A percentile compares a stretch with the other conserved stretches of the same genome.
Conservation (phyloP, 2,888 invertebrate species). For the Harmothoe impar region DNA sequence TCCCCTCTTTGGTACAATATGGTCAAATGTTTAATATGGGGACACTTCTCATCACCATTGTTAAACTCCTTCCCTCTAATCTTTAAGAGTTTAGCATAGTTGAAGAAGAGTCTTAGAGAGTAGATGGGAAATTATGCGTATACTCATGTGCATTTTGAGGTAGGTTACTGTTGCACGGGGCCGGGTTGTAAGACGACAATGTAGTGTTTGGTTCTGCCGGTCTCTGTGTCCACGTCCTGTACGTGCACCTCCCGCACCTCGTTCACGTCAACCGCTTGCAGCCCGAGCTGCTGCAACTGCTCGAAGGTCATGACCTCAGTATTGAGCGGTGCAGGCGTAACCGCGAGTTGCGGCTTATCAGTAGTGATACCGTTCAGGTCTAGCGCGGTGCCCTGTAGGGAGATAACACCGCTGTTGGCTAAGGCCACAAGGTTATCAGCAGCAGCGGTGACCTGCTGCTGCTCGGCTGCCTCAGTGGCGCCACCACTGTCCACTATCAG, state of each 20-base stretch:
- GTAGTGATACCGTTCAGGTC: not conserved
- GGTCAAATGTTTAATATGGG: too few species aligned
- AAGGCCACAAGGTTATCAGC: constrained; percentile 37
- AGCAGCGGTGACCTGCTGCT: constrained; percentile 7
- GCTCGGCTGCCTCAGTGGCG: too few species aligned
- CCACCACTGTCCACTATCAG: not conserved
- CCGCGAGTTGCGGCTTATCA: not conserved
- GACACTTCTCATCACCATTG: too few species aligned
- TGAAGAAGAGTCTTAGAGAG: too few species aligned
- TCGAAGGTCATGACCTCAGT: not conserved
- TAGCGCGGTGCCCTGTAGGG: not conserved
- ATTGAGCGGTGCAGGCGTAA: not conserved
- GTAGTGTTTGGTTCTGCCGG: constrained; percentile 48
- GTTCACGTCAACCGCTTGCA: constrained; percentile 3
- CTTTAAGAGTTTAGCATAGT: too few species aligned
- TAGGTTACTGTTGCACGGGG: not conserved
- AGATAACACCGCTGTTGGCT: constrained; percentile 43
- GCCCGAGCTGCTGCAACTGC: not conserved
- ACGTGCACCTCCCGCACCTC: constrained; percentile 18
- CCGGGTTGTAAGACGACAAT: constrained; percentile 27
- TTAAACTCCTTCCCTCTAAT: too few species aligned
- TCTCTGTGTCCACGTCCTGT: constrained; percentile 18
- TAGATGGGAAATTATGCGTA: too few species aligned
- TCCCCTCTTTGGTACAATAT: too few species aligned
- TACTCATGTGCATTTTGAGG: too few species aligned